Percentiles rank a stretch among this genome's conserved stretches.
Evolutionary conservation across 1,140 invertebrate genomes (phyloP).

Genomic region (Zaprionus vittiger): DNA sequence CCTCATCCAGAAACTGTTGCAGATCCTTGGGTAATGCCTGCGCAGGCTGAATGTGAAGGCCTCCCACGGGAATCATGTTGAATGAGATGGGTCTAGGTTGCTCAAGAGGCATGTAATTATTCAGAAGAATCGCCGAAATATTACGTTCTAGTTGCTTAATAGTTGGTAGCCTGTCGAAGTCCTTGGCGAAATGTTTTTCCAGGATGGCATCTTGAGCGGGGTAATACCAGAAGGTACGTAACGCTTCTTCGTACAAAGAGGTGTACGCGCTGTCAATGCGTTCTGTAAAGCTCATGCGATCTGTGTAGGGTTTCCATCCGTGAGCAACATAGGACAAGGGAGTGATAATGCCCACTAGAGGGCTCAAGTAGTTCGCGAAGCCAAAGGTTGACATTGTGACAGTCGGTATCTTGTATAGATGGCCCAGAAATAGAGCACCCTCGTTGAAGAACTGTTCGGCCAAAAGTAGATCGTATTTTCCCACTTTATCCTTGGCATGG

Average conservation of each 20-base stretch:
- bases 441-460: conserved; percentile 84
- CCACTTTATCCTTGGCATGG: conserved; percentile 63
- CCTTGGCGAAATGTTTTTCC: conserved; percentile 66
- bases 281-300: conserved; percentile 81
- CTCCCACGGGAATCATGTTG: conserved; percentile 85
- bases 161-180: conserved; percentile 63
- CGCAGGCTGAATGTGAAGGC: conserved; percentile 84
- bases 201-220: conserved; percentile 72
- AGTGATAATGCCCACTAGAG: conserved; percentile 65
- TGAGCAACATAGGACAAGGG: conserved; percentile 83
- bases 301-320: conserved; percentile 55
- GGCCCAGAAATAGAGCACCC: conserved; percentile 78
- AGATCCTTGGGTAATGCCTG: conserved; percentile 80
- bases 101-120: conserved; percentile 84
- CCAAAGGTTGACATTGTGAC: conserved; percentile 79
- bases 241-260: conserved; percentile 48
- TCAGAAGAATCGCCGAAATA: conserved; percentile 85
- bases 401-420: conserved; percentile 82
- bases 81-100: conserved; percentile 84
- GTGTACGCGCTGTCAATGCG: conserved; percentile 67
- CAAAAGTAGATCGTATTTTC: conserved; percentile 84
- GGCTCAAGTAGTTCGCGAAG: conserved; percentile 69
- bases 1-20: conserved; percentile 80
- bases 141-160: conserved; percentile 85
- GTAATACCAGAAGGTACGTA: conserved; percentile 59